Conservation (phyloP, 2,113 vertebrate genomes). For the Eptesicus fuscus region DNA sequence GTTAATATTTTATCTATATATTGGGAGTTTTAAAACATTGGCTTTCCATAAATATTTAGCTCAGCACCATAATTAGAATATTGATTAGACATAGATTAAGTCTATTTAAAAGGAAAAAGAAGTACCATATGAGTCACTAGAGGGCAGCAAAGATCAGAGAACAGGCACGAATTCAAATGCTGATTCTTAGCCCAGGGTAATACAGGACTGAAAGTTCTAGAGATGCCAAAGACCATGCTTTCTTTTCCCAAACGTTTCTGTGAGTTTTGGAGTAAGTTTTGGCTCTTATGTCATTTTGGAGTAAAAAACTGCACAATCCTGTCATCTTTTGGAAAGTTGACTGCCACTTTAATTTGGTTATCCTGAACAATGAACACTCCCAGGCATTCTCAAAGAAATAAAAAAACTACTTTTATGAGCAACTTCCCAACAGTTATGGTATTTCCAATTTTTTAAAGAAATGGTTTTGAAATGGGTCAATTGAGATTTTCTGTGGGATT, state of each 20-base stretch:
- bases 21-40: not conserved
- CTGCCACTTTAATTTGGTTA: not conserved
- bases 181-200: constrained; percentile 14
- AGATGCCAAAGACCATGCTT: not conserved
- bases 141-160: constrained; percentile 82
- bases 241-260: not conserved
- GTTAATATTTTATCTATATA: not conserved
- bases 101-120: not conserved
- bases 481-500: constrained; percentile 74
- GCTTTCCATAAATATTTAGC: not conserved
- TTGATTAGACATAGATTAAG: constrained; percentile 19
- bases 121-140: constrained; percentile 70
- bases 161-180: constrained; percentile 62
- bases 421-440: constrained; percentile 32
- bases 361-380: not conserved
- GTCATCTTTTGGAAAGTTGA: not conserved
- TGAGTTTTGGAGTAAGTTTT: not conserved
- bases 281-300: not conserved
- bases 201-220: not conserved
- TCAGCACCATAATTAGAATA: not conserved
- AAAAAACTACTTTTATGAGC: constrained; percentile 18
- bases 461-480: constrained; percentile 48
- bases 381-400: constrained; percentile 21
- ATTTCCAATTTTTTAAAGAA: constrained; percentile 51
- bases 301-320: not conserved